A percentile compares a stretch with the other conserved stretches of the same genome.
These are phyloP conservation scores for Peromyscus melanophrys DNA, from an alignment of 2,797 vertebrate genomes.

Conservation along the genomic window DNA sequence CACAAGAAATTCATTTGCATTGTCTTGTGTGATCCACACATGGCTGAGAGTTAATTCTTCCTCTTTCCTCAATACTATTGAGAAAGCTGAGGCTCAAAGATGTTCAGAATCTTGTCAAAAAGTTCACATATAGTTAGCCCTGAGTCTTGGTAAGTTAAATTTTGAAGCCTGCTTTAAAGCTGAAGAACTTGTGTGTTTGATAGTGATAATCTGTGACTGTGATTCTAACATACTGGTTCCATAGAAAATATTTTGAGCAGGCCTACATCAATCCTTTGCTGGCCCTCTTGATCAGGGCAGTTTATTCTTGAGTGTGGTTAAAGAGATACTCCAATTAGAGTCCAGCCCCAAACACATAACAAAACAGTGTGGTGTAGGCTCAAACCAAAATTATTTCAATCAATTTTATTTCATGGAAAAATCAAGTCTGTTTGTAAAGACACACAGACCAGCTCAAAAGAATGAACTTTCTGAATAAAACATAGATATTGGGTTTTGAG, in stretches of 20 bases:
- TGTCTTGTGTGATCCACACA: neutral
- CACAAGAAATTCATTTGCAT: constrained; percentile 34
- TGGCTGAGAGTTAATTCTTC: constrained; percentile 9
- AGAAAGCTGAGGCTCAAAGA: constrained; percentile 17
- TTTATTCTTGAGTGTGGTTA: constrained; percentile 59
- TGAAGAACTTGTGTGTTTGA: neutral
- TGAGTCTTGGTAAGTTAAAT: neutral
- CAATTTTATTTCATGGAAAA: constrained; percentile 72
- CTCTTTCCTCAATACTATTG: neutral
- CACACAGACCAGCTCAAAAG: constrained; percentile 40
- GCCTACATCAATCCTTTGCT: neutral
- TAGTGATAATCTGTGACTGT: neutral
- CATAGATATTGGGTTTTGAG: neutral
- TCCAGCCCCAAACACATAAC: constrained; percentile 9
- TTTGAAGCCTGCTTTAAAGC: neutral
- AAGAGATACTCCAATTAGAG: constrained; percentile 67
- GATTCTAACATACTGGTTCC: neutral
- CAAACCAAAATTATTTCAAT: constrained; percentile 75
- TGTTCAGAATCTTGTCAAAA: constrained; percentile 16
- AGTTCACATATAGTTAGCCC: neutral
- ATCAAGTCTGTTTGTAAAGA: constrained; percentile 71
- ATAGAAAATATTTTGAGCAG: neutral
- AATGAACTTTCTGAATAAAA: constrained; percentile 67
- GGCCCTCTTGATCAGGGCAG: neutral
- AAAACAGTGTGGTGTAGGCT: constrained; percentile 62